A percentile compares a stretch with the other conserved stretches of the same genome.
Conservation (phyloP, 1,140 invertebrate genomes). For the Archivesica marissinica region DNA sequence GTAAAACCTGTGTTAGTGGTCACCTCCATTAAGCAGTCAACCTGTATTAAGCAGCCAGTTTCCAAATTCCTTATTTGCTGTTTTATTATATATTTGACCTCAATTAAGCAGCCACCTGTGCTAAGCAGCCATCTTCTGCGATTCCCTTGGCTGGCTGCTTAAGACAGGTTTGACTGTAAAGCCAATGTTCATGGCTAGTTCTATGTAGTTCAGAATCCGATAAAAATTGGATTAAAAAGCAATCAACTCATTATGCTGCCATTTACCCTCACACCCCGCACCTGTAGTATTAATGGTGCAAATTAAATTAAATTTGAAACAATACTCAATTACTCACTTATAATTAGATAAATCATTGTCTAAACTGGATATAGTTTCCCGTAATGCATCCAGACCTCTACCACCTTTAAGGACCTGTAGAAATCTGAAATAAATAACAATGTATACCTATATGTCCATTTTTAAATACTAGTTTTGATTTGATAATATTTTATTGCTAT, state of each 20-base stretch:
- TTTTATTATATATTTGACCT: too few relatives aligned
- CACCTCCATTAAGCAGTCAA: too few relatives aligned
- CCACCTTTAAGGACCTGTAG: neutral
- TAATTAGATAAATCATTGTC: slow-evolving; percentile 23
- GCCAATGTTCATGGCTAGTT: neutral
- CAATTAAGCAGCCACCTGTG: too few relatives aligned
- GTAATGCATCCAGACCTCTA: neutral
- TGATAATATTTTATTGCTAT: too few relatives aligned
- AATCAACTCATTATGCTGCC: neutral
- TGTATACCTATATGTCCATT: too few relatives aligned
- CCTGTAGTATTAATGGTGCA: neutral
- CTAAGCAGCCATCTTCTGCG: too few relatives aligned
- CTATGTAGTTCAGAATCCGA: neutral
- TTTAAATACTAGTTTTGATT: too few relatives aligned
- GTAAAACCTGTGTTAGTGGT: too few relatives aligned
- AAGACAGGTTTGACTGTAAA: neutral
- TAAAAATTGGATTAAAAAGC: neutral
- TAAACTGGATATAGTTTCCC: slow-evolving; percentile 39
- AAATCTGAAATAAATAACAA: slow-evolving; percentile 20
- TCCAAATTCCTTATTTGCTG: too few relatives aligned
- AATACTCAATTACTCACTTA: slow-evolving; percentile 31
- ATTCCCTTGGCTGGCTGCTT: too few relatives aligned
- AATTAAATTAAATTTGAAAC: neutral
- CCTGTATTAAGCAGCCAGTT: too few relatives aligned
- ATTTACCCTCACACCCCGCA: too few relatives aligned